Evolutionary conservation across 2,888 invertebrate species (phyloP), one percentile per base, ranked within the genome.

Genomic region (Callinectes sapidus): DNA sequence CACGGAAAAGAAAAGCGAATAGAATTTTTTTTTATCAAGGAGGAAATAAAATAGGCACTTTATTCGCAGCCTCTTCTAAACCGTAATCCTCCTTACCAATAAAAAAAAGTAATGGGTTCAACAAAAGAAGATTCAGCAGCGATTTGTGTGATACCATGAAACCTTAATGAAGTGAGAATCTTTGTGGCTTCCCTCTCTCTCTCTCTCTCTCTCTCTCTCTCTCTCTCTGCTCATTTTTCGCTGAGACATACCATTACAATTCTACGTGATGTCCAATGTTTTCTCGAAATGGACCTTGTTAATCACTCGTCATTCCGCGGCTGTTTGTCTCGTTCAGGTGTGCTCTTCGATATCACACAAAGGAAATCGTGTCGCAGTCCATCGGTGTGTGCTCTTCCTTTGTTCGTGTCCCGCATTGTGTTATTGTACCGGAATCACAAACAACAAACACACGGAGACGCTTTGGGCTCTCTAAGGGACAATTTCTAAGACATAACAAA

Each of bases 191-290:
- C 5, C 28, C 28, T 71, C 71, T 71, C 71, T 71, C 71, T 71
- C 71, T 71, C 71, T 71, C 71, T 71, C 71, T 71, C 71, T 71
- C 71, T 71, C 71, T 71, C 71, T 71, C 71, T 71, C 71, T 71
- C 71, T 71, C 71, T 71, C 71, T 71, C 71, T 71, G 28, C 71
- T 28, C 71, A 23, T 28, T 28, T 71, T 28, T 71, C 23, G 6
- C 1, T 71, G 6, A 28, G n/a, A 61, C 71, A 28, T 71, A 71
- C 28, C 28, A 28, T 8, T 28, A 28, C 28, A 71, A 28, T 71
- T 28, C 10, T 28, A 71, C 8, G 23, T 23, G 28, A 2, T 61
- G 61, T 13, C 23, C 61, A 61, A 23, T 28, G 28, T n/a, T 28
- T 0, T 10, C 28, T 71, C 2, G 23, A 23, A n/a, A 71, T n/a